phyloP scores from a whole-genome alignment of 2,113 vertebrate genomes.

The Indicator maculatus region DNA sequence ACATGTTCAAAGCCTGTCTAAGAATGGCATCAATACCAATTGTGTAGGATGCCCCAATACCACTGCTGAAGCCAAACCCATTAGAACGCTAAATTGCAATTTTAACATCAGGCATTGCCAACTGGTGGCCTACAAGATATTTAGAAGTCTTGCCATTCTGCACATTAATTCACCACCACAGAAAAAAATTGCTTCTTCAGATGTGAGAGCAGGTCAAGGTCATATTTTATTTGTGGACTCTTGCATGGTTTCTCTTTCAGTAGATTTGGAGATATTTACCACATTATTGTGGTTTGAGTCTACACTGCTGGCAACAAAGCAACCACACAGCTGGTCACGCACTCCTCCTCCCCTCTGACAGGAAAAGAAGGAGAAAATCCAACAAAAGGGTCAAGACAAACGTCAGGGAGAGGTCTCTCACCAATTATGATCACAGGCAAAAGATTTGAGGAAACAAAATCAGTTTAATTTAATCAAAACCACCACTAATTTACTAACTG shows the following conservation, averaged over 20 bases:
- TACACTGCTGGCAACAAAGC: background rate
- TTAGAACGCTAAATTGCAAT: background rate
- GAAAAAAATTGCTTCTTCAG: background rate
- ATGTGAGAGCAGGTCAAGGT: background rate
- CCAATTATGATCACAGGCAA: no score
- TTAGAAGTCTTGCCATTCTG: background rate
- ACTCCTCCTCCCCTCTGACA: background rate
- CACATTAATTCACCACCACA: background rate
- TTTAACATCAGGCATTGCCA: background rate
- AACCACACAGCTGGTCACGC: background rate
- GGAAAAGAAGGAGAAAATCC: background rate
- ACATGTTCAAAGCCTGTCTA: background rate
- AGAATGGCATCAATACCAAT: background rate
- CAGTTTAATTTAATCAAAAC: no score
- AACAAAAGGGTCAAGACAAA: background rate
- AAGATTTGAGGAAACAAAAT: no score
- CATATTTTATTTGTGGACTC: background rate
- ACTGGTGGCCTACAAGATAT: background rate
- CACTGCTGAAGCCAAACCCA: background rate
- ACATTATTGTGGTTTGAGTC: background rate
- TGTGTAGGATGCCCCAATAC: background rate
- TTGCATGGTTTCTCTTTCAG: background rate
- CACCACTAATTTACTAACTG: no score
- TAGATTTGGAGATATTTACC: background rate
- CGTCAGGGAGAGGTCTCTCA: no score